These are phyloP conservation scores for Oreortyx pictus DNA, from an alignment of 2,797 vertebrate genomes.

Conservation along the genomic window DNA sequence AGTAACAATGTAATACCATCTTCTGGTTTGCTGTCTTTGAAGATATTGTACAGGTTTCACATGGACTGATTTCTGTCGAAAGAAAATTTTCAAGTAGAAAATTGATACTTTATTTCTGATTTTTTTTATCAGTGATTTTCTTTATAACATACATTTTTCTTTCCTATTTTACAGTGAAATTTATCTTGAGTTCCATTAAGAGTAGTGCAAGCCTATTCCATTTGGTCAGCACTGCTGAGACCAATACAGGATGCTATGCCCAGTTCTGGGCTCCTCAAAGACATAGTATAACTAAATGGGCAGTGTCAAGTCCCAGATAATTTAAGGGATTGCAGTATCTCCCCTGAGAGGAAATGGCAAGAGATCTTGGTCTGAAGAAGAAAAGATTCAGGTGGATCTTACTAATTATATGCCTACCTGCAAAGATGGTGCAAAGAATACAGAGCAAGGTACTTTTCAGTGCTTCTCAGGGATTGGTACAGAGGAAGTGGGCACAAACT, in stretches of 20 bases:
- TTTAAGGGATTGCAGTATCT: neutral
- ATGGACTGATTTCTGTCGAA: neutral
- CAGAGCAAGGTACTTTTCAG: neutral
- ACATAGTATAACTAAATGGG: neutral
- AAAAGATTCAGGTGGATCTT: neutral
- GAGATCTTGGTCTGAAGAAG: neutral
- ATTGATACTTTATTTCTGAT: neutral
- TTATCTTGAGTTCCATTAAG: neutral
- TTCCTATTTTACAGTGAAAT: neutral
- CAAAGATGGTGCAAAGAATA: neutral
- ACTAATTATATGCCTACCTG: neutral
- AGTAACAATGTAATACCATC: neutral
- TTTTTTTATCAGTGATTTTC: neutral
- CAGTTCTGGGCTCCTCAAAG: neutral
- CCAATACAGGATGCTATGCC: accelerated
- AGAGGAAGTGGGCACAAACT: neutral
- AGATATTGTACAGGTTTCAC: neutral
- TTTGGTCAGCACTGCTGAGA: neutral
- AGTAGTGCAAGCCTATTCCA: neutral
- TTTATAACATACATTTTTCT: neutral
- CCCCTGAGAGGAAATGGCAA: neutral
- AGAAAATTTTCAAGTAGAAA: neutral
- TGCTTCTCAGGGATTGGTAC: neutral
- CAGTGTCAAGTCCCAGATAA: neutral
- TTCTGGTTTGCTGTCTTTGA: neutral